Evolutionary conservation across 2,113 vertebrate genomes (phyloP).

Genomic region (Eidolon helvum): DNA sequence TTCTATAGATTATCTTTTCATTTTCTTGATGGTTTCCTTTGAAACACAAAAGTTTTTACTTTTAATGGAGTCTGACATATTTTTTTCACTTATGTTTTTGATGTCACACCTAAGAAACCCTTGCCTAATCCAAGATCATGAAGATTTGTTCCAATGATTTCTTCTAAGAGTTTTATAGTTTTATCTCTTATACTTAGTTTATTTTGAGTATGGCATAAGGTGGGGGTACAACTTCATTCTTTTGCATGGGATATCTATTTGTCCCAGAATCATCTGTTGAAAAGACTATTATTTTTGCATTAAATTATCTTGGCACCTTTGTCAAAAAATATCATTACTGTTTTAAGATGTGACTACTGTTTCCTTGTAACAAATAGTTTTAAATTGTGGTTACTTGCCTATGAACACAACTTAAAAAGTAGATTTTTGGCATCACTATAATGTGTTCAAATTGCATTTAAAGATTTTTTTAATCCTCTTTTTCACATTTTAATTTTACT

Average conservation of each 20-base stretch:
- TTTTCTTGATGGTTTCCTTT: conserved; percentile 7
- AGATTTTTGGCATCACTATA: background rate
- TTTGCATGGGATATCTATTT: background rate
- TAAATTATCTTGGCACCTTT: background rate
- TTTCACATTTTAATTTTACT: conserved; percentile 30
- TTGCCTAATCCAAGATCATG: background rate
- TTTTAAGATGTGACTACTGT: background rate
- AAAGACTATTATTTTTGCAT: background rate
- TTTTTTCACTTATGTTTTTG: background rate
- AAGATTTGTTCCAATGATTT: background rate
- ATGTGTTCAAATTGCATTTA: background rate
- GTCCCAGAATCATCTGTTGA: background rate
- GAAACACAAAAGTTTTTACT: background rate
- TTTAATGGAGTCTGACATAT: background rate
- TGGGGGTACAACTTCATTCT: background rate
- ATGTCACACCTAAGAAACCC: conserved; percentile 14
- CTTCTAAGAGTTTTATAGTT: background rate
- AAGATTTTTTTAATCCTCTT: background rate
- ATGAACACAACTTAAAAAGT: conserved; percentile 17
- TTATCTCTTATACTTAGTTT: background rate
- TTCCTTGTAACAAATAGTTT: conserved; percentile 11
- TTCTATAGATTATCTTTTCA: background rate
- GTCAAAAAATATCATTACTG: conserved; percentile 7
- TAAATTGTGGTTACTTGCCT: background rate
- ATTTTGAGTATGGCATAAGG: background rate